These are phyloP conservation scores for Platygyra sinensis DNA, from an alignment of 64 coral and sea anemone species.

Conservation along the genomic window DNA sequence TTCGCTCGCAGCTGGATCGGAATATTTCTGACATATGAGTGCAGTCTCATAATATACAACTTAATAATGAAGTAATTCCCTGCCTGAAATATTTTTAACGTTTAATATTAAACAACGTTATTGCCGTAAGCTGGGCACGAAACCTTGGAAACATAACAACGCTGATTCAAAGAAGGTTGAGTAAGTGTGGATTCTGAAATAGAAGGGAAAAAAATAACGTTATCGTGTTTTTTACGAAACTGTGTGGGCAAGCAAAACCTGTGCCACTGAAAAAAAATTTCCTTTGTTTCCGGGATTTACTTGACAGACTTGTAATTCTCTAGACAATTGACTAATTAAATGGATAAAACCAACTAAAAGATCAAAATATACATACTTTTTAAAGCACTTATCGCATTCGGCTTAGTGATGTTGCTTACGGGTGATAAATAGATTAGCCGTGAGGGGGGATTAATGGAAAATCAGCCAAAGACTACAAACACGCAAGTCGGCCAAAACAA, in stretches of 20 bases:
- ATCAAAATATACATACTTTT: slow-evolving; percentile 59
- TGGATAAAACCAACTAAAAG: slow-evolving; percentile 43
- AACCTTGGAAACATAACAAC: background rate
- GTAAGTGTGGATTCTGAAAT: background rate
- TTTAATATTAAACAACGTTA: slow-evolving; percentile 31
- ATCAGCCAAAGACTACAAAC: slow-evolving; percentile 38
- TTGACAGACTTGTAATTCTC: slow-evolving; percentile 39
- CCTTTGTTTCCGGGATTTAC: slow-evolving; percentile 34
- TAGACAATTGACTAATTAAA: slow-evolving; percentile 51
- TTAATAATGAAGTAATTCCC: slow-evolving; percentile 20
- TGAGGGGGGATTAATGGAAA: slow-evolving; percentile 31
- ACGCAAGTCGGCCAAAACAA: slow-evolving; percentile 54
- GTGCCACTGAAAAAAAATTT: background rate
- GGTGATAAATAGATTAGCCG: slow-evolving; percentile 21
- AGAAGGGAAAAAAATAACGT: background rate
- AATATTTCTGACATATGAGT: slow-evolving; percentile 33
- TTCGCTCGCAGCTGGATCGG: background rate
- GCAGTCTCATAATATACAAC: slow-evolving; percentile 40
- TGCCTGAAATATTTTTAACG: slow-evolving; percentile 8
- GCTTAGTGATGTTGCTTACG: slow-evolving; percentile 47
- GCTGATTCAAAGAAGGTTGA: background rate
- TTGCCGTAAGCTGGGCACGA: background rate
- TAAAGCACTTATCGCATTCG: slow-evolving; percentile 44
- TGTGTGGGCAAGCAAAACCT: background rate
- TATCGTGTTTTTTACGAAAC: background rate